Percentiles rank a stretch among this genome's conserved stretches.
phyloP scores from a whole-genome alignment of 2,888 invertebrate genomes.

The Pycnomerus fuliginosus region DNA sequence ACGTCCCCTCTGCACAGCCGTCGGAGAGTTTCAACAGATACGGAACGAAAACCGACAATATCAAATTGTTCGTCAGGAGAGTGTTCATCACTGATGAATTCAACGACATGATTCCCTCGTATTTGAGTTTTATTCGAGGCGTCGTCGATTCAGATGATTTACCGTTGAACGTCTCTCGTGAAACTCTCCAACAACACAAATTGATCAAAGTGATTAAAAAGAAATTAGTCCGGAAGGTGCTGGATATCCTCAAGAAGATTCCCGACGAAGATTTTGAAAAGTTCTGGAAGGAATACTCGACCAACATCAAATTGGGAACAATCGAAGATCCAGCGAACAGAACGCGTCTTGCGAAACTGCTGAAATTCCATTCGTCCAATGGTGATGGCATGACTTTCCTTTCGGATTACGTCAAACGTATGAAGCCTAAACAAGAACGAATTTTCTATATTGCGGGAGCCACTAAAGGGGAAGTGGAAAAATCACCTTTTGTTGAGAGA shows the following conservation, averaged over 20 bases:
- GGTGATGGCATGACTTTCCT: constrained; percentile 69
- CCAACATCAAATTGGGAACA: constrained; percentile 79
- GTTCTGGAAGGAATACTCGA: constrained; percentile 99
- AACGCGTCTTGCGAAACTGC: constrained; percentile 90
- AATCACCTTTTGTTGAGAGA: constrained; percentile 94
- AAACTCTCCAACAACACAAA: constrained; percentile 98
- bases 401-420: constrained; percentile 87
- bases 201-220: constrained; percentile 98
- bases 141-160: constrained; percentile 99
- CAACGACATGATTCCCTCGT: constrained; percentile 99
- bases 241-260: constrained; percentile 98
- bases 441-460: constrained; percentile 97
- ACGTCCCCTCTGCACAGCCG: constrained; percentile 88
- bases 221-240: constrained; percentile 93
- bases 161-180: constrained; percentile 96
- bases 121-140: constrained; percentile 91
- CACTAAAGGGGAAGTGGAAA: constrained; percentile 79
- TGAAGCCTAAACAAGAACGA: constrained; percentile 92
- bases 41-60: constrained; percentile 91
- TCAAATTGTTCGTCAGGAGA: constrained; percentile 94
- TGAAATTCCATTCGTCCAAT: constrained; percentile 86
- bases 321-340: constrained; percentile 98
- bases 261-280: constrained; percentile 82
- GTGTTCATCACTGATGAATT: constrained; percentile 99
- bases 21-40: constrained; percentile 94